phyloP scores from a whole-genome alignment of 2,888 invertebrate species.

The Patella pellucida region DNA sequence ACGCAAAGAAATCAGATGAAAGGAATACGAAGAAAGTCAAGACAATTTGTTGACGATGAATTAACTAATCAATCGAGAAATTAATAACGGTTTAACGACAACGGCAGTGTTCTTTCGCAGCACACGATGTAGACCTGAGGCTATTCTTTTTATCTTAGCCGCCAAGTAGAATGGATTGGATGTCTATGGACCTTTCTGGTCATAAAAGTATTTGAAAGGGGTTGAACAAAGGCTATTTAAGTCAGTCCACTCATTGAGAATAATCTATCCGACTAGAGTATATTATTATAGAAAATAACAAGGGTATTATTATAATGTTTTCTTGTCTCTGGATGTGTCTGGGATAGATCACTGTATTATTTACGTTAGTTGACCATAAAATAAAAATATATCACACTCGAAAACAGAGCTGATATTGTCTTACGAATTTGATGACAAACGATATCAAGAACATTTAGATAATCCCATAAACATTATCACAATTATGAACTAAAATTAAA shows the following conservation, averaged over 20 bases:
- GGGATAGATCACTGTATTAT: too few relatives aligned
- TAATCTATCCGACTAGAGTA: not conserved
- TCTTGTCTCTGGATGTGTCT: too few relatives aligned
- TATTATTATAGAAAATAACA: conserved; percentile 9
- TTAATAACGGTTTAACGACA: not conserved
- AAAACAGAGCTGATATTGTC: too few relatives aligned
- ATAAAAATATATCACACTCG: too few relatives aligned
- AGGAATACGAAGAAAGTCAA: not conserved
- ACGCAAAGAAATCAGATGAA: too few relatives aligned
- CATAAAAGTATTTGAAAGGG: too few relatives aligned
- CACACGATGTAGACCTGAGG: not conserved
- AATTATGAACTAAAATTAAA: too few relatives aligned
- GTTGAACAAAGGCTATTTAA: not conserved
- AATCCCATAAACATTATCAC: too few relatives aligned
- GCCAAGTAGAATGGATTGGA: not conserved
- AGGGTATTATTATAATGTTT: too few relatives aligned
- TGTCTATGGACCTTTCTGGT: not conserved
- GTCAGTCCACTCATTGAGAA: not conserved
- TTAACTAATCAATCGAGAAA: not conserved
- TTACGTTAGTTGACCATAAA: too few relatives aligned
- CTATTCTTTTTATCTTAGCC: not conserved
- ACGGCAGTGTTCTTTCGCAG: not conserved
- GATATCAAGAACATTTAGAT: too few relatives aligned
- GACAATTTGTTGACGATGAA: not conserved
- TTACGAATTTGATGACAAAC: too few relatives aligned